Evolutionary conservation across 2,113 vertebrate genomes (phyloP).

Genomic region (Triplophysa dalaica): DNA sequence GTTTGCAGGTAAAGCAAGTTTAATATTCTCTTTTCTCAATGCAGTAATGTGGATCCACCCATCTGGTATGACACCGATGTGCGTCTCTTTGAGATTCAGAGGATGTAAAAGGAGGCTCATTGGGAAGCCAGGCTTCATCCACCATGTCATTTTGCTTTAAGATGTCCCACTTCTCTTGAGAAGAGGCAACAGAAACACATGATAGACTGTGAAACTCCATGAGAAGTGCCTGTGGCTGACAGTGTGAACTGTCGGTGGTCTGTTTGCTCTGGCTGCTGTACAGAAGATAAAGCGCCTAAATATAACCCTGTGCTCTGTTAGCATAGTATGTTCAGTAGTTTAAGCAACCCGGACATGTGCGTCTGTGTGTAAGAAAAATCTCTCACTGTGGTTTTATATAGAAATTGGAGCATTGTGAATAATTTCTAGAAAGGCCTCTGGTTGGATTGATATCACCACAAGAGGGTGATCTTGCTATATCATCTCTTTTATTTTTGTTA

Average conservation of each 20-base stretch:
- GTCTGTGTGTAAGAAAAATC: neutral
- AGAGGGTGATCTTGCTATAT: slow-evolving; percentile 31
- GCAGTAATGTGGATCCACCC: slow-evolving; percentile 96
- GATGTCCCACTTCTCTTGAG: neutral
- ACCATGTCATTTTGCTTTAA: slow-evolving; percentile 35
- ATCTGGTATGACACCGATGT: slow-evolving; percentile 99
- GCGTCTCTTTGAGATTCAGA: slow-evolving; percentile 97
- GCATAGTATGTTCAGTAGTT: slow-evolving; percentile 29
- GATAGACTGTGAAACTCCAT: neutral
- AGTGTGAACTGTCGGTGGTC: neutral
- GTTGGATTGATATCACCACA: slow-evolving; percentile 38
- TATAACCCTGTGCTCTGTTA: slow-evolving; percentile 41
- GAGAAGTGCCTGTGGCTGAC: slow-evolving; percentile 19
- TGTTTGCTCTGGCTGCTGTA: slow-evolving; percentile 29
- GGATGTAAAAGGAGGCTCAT: slow-evolving; percentile 76
- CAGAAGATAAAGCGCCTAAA: slow-evolving; percentile 41
- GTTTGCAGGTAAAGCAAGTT: neutral
- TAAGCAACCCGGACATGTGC: slow-evolving; percentile 13
- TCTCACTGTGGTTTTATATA: slow-evolving; percentile 50
- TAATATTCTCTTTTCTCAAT: slow-evolving; percentile 2
- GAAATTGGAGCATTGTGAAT: slow-evolving; percentile 8
- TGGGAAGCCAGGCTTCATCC: slow-evolving; percentile 57
- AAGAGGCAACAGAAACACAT: neutral
- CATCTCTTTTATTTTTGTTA: neutral
- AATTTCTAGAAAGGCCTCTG: neutral